Percentiles rank a stretch among this genome's conserved stretches.
Evolutionary conservation across 2,888 invertebrate genomes (phyloP).

Genomic region (Scaptomyza cyrtandrae): DNA sequence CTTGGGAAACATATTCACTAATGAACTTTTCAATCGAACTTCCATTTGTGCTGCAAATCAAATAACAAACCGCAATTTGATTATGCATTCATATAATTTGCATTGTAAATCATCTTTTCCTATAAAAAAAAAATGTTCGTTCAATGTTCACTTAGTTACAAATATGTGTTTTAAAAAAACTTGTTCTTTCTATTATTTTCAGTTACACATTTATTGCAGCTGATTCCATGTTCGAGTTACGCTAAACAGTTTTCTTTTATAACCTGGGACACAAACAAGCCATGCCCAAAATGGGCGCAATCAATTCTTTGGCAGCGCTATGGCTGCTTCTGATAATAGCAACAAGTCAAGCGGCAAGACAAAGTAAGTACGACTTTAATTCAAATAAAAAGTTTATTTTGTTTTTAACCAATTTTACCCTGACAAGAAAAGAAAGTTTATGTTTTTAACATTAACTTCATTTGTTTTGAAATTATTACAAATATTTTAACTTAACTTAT

Average conservation of each 20-base stretch:
- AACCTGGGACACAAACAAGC: conserved; percentile 17
- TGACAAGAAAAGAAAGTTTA: too few relatives aligned
- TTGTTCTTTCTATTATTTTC: conserved; percentile 7
- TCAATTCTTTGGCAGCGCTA: conserved; percentile 25
- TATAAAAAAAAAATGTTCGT: too few relatives aligned
- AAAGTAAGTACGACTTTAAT: conserved; percentile 63
- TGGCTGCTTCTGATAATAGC: conserved; percentile 56
- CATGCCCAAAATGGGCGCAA: conserved; percentile 63
- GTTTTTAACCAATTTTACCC: too few relatives aligned
- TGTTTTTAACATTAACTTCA: too few relatives aligned
- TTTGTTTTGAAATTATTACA: too few relatives aligned
- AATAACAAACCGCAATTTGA: conserved; percentile 17
- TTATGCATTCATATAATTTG: conserved; percentile 33
- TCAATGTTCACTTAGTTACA: background rate
- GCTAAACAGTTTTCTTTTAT: conserved; percentile 6
- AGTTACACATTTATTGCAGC: conserved; percentile 12
- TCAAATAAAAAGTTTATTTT: background rate
- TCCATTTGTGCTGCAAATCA: background rate
- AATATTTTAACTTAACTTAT: too few relatives aligned
- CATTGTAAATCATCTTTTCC: conserved; percentile 17
- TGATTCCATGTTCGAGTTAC: conserved; percentile 15
- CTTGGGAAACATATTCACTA: conserved; percentile 34
- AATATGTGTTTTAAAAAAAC: too few relatives aligned
- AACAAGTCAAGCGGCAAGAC: conserved; percentile 56
- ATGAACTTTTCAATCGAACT: conserved; percentile 15